Conservation (phyloP, 1,140 invertebrate species). For the Philopotamus ludificatus region DNA sequence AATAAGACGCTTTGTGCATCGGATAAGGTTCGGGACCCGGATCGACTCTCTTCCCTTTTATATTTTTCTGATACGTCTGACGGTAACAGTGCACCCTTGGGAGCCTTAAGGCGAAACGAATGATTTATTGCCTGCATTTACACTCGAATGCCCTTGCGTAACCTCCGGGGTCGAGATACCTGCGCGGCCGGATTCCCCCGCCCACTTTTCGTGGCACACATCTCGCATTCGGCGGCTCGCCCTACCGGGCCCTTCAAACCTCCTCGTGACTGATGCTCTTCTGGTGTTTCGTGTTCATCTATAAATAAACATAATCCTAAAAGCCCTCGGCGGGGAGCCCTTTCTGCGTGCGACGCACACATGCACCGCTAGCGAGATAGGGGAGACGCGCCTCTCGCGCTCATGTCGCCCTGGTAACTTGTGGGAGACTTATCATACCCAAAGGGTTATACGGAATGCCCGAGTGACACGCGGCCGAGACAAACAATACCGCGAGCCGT, state of each 20-base stretch:
- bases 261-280: conserved; percentile 19
- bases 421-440: conserved; percentile 40
- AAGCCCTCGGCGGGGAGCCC: conserved; percentile 29
- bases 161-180: conserved; percentile 11
- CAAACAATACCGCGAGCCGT: not conserved
- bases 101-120: conserved; percentile 31
- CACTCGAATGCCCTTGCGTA: conserved; percentile 11
- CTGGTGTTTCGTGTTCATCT: conserved; percentile 41
- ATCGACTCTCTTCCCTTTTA: conserved; percentile 33
- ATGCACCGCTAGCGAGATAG: not conserved
- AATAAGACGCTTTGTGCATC: too few species aligned
- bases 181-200: too few species aligned
- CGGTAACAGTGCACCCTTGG: conserved; percentile 40
- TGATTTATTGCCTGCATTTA: conserved; percentile 39
- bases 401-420: conserved; percentile 31
- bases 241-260: conserved; percentile 30
- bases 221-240: conserved; percentile 6
- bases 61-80: conserved; percentile 39
- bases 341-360: not conserved
- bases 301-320: conserved; percentile 43
- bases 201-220: conserved; percentile 13
- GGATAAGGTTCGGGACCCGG: not conserved
- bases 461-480: conserved; percentile 30
- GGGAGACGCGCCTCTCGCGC: not conserved
- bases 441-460: conserved; percentile 36